phyloP scores from a whole-genome alignment of 2,797 vertebrate species.

The Scomberomorus guttatus region DNA sequence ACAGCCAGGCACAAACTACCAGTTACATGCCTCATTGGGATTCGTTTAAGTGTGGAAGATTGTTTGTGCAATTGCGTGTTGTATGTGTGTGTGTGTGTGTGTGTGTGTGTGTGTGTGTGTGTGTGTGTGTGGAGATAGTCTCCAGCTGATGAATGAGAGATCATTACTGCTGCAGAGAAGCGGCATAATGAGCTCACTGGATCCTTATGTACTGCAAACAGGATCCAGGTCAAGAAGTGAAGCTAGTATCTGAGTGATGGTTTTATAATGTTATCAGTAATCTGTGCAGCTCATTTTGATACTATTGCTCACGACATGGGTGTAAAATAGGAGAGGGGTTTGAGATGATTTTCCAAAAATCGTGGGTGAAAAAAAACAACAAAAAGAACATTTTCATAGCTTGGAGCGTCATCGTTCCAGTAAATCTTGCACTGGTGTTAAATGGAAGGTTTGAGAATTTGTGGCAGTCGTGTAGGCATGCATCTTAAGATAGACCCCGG shows the following conservation, averaged over 20 bases:
- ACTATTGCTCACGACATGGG: background rate
- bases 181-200: constrained; percentile 57
- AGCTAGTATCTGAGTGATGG: background rate
- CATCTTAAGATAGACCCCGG: constrained; percentile 64
- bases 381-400: constrained; percentile 10
- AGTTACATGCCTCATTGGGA: constrained; percentile 78
- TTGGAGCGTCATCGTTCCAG: constrained; percentile 47
- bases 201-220: constrained; percentile 25
- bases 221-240: constrained; percentile 42
- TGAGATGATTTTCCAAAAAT: constrained; percentile 13
- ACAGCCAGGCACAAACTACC: constrained; percentile 58
- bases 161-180: constrained; percentile 53
- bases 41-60: constrained; percentile 72
- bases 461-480: constrained; percentile 54
- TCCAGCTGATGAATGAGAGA: constrained; percentile 54
- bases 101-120: background rate
- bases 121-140: constrained; percentile 17
- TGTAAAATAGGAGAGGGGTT: constrained; percentile 21
- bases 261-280: constrained; percentile 15
- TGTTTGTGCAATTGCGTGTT: constrained; percentile 60
- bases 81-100: constrained; percentile 2
- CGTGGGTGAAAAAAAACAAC: background rate
- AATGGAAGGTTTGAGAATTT: constrained; percentile 48
- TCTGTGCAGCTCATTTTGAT: constrained; percentile 7
- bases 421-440: constrained; percentile 46